A percentile compares a stretch with the other conserved stretches of the same genome.
Evolutionary conservation across 2,113 vertebrate species (phyloP).

Genomic region (Upupa epops): DNA sequence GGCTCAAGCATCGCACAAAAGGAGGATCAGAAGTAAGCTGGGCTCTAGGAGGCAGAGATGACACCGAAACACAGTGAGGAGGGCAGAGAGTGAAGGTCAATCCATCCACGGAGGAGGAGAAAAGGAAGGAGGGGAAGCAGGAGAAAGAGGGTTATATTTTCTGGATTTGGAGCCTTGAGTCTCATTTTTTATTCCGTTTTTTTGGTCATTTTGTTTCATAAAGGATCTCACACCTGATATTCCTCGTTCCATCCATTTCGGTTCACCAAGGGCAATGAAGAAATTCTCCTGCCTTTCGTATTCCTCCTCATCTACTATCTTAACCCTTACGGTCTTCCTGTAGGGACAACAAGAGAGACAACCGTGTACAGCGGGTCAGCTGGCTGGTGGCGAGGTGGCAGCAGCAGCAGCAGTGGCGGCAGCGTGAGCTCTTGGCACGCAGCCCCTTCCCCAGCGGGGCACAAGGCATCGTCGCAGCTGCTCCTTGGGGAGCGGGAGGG

Average conservation of each 20-base stretch:
- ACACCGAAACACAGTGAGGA: conserved; percentile 75
- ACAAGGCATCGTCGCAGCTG: conserved; percentile 55
- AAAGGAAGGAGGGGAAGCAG: conserved; percentile 43
- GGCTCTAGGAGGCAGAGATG: conserved; percentile 75
- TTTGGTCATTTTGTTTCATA: conserved; percentile 51
- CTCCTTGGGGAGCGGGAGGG: conserved; percentile 50
- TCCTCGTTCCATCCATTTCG: conserved; percentile 90
- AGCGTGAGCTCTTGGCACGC: conserved; percentile 31
- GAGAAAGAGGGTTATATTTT: conserved; percentile 48
- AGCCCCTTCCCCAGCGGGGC: conserved; percentile 35
- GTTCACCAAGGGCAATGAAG: conserved; percentile 99
- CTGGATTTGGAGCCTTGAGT: conserved; percentile 33
- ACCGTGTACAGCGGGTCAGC: conserved; percentile 68
- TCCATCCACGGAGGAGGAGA: conserved; percentile 62
- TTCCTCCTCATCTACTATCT: conserved; percentile 99
- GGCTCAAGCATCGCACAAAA: conserved; percentile 67
- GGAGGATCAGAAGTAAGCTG: conserved; percentile 68
- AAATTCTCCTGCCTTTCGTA: conserved; percentile 99
- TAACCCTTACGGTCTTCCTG: conserved; percentile 99
- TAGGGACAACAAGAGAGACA: conserved; percentile 83
- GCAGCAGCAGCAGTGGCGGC: conserved; percentile 12
- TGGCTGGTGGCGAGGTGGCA: conserved; percentile 26
- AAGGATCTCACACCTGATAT: conserved; percentile 88
- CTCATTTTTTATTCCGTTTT: neutral
- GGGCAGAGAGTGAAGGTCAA: conserved; percentile 58